Evolutionary conservation across 2,888 invertebrate genomes (phyloP), one percentile per base, ranked within the genome.

Genomic region (Agonopterix arenella): DNA sequence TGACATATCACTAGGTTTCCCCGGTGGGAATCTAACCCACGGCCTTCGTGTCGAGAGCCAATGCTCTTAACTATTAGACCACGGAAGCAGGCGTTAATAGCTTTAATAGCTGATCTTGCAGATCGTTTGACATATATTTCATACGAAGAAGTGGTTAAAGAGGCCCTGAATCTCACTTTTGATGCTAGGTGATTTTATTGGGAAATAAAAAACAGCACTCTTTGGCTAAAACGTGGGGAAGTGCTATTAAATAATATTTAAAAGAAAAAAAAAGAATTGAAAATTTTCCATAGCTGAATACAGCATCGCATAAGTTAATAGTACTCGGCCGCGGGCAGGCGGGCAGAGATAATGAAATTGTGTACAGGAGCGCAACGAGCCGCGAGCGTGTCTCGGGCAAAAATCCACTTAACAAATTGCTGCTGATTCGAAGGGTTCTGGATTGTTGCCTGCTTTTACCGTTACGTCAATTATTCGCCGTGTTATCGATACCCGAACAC

Each of bases 371-470:
- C 88, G 89, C 86, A 84, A 80, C 88, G 89, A 83, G 84, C 76
- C 85, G 81, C 72, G 85, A 81, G 84, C 85, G 84, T 84, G 88
- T 86, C 88, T 88, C 89, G 86, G 81, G 78, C 85, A 89, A 89
- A 89, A 90, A 89, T 90, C 89, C 90, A 89, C 89, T 89, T 90
- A 89, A 89, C 89, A 90, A 89, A 89, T 90, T 90, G 89, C 88
- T 84, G 89, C 86, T 88, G 89, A 89, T 89, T 88, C 86, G 85
- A 79, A 83, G 84, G 88, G 88, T 82, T 86, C 82, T 80, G 85
- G 85, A 84, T 86, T 86, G 86, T 84, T 86, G 84, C 74, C 82
- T 79, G 84, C 81, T 85, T 84, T 84, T 84, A 81, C 83, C 78
- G 80, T 76, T 70, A 75, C 79, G 80, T 84, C 85, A 80, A 80